These are phyloP conservation scores for Muraenolepis orangiensis DNA, from an alignment of 2,797 vertebrate species.

Conservation along the genomic window DNA sequence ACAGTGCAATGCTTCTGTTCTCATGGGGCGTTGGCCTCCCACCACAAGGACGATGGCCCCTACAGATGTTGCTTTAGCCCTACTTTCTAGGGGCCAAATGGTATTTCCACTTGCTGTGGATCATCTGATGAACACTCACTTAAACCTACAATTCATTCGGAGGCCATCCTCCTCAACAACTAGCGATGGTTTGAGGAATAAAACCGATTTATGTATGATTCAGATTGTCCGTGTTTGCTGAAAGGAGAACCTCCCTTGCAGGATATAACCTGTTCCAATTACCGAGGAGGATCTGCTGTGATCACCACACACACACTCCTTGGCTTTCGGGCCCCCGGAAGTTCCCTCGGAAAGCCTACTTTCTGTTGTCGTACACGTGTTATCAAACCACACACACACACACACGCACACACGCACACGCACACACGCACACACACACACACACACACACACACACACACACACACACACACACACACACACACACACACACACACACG, in stretches of 20 bases:
- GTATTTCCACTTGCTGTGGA: no score
- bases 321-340: background rate
- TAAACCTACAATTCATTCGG: no score
- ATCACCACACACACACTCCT: background rate
- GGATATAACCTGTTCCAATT: background rate
- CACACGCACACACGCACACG: no score
- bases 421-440: background rate
- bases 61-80: no score
- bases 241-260: background rate
- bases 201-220: background rate
- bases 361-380: no score
- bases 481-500: background rate
- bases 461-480: constrained; percentile 17
- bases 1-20: background rate
- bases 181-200: no score
- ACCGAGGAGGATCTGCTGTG: background rate
- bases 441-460: background rate
- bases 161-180: no score
- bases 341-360: background rate
- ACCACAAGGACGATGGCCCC: no score
- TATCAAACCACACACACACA: no score
- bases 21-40: background rate
- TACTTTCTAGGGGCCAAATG: no score
- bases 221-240: background rate
- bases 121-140: no score